A percentile compares a stretch with the other conserved stretches of the same genome.
phyloP scores from a whole-genome alignment of 1,140 invertebrate genomes.

The Adelges cooleyi region DNA sequence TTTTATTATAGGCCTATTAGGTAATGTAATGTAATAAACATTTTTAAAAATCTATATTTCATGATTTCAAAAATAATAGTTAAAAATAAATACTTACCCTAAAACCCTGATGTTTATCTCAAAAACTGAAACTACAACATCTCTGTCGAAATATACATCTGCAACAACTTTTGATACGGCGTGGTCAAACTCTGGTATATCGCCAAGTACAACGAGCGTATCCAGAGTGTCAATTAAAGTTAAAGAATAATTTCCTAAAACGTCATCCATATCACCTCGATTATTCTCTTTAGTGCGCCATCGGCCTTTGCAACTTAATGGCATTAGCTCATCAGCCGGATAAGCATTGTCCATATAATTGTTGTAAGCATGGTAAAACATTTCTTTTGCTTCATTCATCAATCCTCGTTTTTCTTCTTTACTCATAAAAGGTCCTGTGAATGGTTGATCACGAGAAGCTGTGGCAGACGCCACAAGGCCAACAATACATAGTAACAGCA shows the following conservation, averaged over 20 bases:
- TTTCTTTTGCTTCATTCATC: slow-evolving; percentile 67
- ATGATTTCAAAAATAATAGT: slow-evolving; percentile 27
- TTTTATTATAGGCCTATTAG: no score
- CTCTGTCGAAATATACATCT: slow-evolving; percentile 82
- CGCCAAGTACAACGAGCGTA: slow-evolving; percentile 81
- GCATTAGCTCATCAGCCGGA: slow-evolving; percentile 97
- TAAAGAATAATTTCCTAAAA: slow-evolving; percentile 90
- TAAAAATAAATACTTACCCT: slow-evolving; percentile 52
- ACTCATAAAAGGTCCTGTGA: slow-evolving; percentile 14
- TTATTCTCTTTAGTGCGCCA: slow-evolving; percentile 74
- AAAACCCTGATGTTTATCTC: slow-evolving; percentile 96
- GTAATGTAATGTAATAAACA: no score
- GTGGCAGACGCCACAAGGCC: background rate
- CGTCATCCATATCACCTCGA: slow-evolving; percentile 91
- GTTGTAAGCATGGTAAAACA: slow-evolving; percentile 96
- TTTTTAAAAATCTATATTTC: no score
- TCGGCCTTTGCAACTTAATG: slow-evolving; percentile 84
- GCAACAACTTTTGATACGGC: slow-evolving; percentile 75
- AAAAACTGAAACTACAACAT: slow-evolving; percentile 94
- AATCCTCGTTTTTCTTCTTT: slow-evolving; percentile 39
- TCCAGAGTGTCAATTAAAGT: slow-evolving; percentile 91
- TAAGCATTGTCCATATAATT: slow-evolving; percentile 96
- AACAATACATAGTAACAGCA: background rate
- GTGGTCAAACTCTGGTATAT: slow-evolving; percentile 87
- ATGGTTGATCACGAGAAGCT: background rate